Base-by-base conservation (phyloP, 2,113 vertebrate species). In the Bungarus multicinctus region DNA sequence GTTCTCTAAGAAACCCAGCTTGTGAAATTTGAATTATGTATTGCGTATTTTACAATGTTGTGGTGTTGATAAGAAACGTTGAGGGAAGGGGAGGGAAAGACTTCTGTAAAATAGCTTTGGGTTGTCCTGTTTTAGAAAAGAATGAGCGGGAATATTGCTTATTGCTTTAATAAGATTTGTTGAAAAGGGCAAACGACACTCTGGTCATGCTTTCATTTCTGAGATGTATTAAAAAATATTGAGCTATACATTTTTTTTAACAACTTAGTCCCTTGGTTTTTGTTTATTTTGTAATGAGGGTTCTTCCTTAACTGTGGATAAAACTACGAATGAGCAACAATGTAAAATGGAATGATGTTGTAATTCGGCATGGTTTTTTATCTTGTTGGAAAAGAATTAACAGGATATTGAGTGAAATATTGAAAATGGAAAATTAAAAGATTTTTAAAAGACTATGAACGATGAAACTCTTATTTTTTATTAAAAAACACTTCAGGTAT, bases 31-130 rank as follows among this genome's bases (percentile, higher is more conserved):
- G 96, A 94, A 95, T 96, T 45, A 96, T 95, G 94, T 95, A 95
- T 94, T 87, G 74, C 54, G 22, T 94, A 90, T 95, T 96, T 95
- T 94, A 94, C 96, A 96, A 95, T 89, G 91, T 96, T 94, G 94
- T 95, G 92, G 91, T 90, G 93, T 96, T 97, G 95, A 94, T 94
- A 95, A 95, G 94, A 89, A 95, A 95, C 96, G 94, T 96, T 25
- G 43, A 12, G 96, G 95, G 96, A 96, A 96, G 60, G 94, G 69
- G 74, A 52, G 97, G 97, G 97, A 96, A 47, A 60, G 25, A n/a
- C 97, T 98, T 97, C 97, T 97, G 94, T 97, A 94, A 96, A 94
- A 91, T 94, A 95, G 74, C 93, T 97, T 95, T 95, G 89, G 90
- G 94, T 60, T 93, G 91, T 74, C 9, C 95, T 95, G 39, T 95